Conservation (phyloP, 1,140 invertebrate species). For the Cydia strobilella region DNA sequence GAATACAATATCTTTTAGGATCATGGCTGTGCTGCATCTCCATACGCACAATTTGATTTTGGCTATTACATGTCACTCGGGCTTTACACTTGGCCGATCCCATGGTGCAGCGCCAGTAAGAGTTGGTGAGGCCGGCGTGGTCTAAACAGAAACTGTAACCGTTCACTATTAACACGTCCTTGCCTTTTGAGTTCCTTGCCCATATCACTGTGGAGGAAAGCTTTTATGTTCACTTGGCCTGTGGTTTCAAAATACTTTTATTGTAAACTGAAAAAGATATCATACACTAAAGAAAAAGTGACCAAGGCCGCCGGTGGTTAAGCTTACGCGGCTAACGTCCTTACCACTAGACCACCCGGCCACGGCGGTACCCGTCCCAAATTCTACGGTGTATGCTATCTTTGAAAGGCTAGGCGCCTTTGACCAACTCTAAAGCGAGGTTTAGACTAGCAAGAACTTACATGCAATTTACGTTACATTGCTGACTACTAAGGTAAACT, state of each 20-base stretch:
- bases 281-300: too few species aligned
- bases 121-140: neutral
- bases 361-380: too few species aligned
- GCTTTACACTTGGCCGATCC: neutral
- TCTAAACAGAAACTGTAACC: neutral
- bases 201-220: neutral
- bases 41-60: neutral
- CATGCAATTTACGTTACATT: too few species aligned
- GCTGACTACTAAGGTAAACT: too few species aligned
- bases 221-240: neutral
- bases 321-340: too few species aligned
- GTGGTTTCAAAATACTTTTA: neutral
- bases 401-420: too few species aligned
- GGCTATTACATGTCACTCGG: neutral
- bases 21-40: neutral
- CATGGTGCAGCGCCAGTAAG: neutral
- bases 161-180: neutral
- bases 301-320: too few species aligned
- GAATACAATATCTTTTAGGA: neutral
- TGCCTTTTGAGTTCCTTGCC: neutral
- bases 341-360: too few species aligned
- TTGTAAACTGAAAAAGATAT: too few species aligned
- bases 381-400: too few species aligned
- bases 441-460: too few species aligned
- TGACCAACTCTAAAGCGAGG: too few species aligned